phyloP scores from a whole-genome alignment of 2,113 vertebrate genomes.

The Mormoops blainvillei region DNA sequence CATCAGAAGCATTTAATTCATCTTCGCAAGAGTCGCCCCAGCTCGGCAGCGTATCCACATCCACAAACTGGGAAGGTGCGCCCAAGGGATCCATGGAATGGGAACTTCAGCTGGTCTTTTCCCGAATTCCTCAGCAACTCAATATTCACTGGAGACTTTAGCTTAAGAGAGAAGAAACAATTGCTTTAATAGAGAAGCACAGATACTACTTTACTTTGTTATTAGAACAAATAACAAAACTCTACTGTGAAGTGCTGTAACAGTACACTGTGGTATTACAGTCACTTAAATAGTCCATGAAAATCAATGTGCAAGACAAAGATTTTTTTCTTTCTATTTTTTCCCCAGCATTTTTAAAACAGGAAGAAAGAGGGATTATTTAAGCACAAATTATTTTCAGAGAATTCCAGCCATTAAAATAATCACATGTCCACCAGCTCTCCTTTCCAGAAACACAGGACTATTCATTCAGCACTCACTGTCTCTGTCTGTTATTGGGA shows the following conservation, averaged over 20 bases:
- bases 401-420: constrained; percentile 9
- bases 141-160: constrained; percentile 68
- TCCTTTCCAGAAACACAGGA: constrained; percentile 6
- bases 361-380: background rate
- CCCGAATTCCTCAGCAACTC: constrained; percentile 58
- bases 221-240: background rate
- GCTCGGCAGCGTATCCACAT: constrained; percentile 85
- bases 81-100: constrained; percentile 96
- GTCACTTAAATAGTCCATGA: background rate
- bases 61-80: constrained; percentile 94
- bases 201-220: constrained; percentile 12
- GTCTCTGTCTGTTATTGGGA: background rate
- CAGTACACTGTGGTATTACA: background rate
- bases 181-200: background rate
- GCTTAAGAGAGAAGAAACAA: constrained; percentile 64
- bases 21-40: constrained; percentile 84
- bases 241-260: background rate
- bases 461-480: background rate
- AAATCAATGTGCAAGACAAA: constrained; percentile 6
- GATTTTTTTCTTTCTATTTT: background rate
- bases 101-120: constrained; percentile 14
- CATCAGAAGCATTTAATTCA: constrained; percentile 61
- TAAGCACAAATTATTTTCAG: constrained; percentile 3
- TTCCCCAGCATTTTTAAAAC: background rate
- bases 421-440: background rate